phyloP scores from a whole-genome alignment of 2,888 invertebrate genomes.

The Clivina fossor region DNA sequence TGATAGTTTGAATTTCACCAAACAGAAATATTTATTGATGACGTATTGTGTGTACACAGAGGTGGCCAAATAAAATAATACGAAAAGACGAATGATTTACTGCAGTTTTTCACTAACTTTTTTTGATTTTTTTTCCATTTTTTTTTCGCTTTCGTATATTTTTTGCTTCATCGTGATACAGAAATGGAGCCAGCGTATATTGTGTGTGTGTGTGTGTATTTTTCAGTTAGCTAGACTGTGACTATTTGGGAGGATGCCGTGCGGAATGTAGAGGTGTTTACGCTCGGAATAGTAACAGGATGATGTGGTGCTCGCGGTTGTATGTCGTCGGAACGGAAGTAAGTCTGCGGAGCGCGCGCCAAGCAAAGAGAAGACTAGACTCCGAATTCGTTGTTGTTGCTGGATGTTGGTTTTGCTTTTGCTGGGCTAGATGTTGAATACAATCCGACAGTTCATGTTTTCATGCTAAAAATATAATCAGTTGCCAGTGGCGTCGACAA shows the following conservation, averaged over 20 bases:
- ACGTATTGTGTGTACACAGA: conserved; percentile 28
- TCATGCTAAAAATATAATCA: conserved; percentile 33
- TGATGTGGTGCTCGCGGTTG: conserved; percentile 12
- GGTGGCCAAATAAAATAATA: conserved; percentile 33
- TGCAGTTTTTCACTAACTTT: conserved; percentile 26
- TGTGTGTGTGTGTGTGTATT: conserved; percentile 5
- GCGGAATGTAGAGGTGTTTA: conserved; percentile 14
- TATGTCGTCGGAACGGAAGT: conserved; percentile 44
- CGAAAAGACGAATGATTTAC: conserved; percentile 23
- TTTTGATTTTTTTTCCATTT: conserved; percentile 11
- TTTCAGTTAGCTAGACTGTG: conserved; percentile 24
- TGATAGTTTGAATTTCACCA: conserved; percentile 28
- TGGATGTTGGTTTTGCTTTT: no score
- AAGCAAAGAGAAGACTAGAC: conserved; percentile 41
- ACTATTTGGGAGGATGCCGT: background rate
- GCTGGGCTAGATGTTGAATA: conserved; percentile 29
- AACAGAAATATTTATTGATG: conserved; percentile 27
- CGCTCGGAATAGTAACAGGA: conserved; percentile 9
- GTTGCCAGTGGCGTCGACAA: conserved; percentile 25
- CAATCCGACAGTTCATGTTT: conserved; percentile 31
- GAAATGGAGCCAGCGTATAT: conserved; percentile 23
- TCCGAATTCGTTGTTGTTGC: no score
- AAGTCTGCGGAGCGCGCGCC: conserved; percentile 42
- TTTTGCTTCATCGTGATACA: conserved; percentile 31
- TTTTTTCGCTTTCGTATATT: no score